Evolutionary conservation across 2,113 vertebrate genomes (phyloP).

Genomic region (Cranoglanis bouderius): DNA sequence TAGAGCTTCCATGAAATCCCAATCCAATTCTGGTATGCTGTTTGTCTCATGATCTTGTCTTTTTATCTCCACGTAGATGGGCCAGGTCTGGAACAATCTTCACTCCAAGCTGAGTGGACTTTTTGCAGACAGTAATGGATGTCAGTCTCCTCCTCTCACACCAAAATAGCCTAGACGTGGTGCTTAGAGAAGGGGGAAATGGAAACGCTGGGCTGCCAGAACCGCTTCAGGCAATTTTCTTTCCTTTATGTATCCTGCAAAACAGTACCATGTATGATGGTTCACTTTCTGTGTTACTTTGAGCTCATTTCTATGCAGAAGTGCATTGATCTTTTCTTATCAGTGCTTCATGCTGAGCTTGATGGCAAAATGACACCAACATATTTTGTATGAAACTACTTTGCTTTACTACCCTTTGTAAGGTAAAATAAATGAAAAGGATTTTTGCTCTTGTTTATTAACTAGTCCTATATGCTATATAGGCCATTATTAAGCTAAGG

Average conservation of each 20-base stretch:
- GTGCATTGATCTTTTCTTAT: not conserved
- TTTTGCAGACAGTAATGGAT: conserved; percentile 75
- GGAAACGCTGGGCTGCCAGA: conserved; percentile 6
- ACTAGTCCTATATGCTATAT: not conserved
- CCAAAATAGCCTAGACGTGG: conserved; percentile 63
- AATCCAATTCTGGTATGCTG: not conserved
- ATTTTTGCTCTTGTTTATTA: not conserved
- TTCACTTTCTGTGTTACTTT: not conserved
- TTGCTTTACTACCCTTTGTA: not conserved
- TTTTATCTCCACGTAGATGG: conserved; percentile 80
- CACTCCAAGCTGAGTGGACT: conserved; percentile 90
- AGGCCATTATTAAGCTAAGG: not conserved
- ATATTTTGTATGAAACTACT: not conserved
- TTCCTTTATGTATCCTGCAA: not conserved
- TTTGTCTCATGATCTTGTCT: not conserved
- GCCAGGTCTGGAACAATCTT: conserved; percentile 92
- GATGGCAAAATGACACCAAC: not conserved
- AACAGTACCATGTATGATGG: conserved; percentile 22
- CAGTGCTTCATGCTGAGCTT: conserved; percentile 3
- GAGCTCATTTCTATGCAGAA: not conserved
- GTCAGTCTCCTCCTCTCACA: conserved; percentile 68
- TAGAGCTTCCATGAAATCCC: not conserved
- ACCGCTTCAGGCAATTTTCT: no score
- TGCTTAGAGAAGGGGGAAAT: conserved; percentile 5
- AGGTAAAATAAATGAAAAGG: not conserved